A percentile compares a stretch with the other conserved stretches of the same genome.
phyloP scores from a whole-genome alignment of 1,140 invertebrate genomes.

The Anoplophora glabripennis region DNA sequence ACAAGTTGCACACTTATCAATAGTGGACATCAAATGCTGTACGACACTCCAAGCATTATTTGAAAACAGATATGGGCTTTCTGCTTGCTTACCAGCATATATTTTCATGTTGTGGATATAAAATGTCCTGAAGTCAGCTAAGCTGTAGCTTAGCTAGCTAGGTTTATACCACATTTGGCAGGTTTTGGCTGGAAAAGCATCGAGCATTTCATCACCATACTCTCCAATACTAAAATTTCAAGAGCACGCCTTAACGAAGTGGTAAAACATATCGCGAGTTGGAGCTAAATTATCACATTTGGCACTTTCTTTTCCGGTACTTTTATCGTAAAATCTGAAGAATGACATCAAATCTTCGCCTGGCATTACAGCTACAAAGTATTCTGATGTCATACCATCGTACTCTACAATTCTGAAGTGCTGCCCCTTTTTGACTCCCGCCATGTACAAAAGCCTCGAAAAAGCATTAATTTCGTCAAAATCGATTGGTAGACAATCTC shows the following conservation, averaged over 20 bases:
- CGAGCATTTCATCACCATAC: constrained; percentile 12
- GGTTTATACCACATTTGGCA: background rate
- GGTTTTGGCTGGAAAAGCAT: background rate
- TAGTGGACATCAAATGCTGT: no score
- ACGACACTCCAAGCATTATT: no score
- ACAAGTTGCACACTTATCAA: no score
- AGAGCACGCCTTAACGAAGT: background rate
- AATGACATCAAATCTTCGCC: no score
- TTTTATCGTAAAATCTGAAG: constrained; percentile 8
- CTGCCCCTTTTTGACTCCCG: no score
- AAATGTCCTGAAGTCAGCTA: constrained; percentile 8
- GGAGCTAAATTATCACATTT: background rate
- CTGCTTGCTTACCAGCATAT: constrained; percentile 7
- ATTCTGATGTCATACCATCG: no score
- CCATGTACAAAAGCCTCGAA: no score
- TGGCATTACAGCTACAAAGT: no score
- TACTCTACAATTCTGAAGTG: no score
- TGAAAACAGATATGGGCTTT: background rate
- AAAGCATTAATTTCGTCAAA: no score
- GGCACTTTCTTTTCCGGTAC: background rate
- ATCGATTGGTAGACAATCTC: no score
- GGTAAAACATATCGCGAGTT: background rate
- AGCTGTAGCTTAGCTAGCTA: constrained; percentile 5
- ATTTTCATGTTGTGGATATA: constrained; percentile 4
- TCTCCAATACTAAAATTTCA: constrained; percentile 6